Evolutionary conservation across 2,113 vertebrate species (phyloP).

Genomic region (Sigmodon hispidus): DNA sequence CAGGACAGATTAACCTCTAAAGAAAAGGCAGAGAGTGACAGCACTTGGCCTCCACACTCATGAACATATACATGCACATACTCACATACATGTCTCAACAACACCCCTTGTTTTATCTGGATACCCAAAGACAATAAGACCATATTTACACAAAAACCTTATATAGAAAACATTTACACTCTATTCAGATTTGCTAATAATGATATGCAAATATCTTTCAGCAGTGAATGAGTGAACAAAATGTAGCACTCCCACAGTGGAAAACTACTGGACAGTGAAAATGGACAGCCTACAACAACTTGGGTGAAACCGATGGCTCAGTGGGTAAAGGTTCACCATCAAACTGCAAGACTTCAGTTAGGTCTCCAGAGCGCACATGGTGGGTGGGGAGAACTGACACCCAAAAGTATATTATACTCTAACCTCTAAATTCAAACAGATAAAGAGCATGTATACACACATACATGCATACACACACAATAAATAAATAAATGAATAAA

Average conservation of each 20-base stretch:
- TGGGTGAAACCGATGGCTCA: neutral
- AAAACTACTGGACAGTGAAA: constrained; percentile 59
- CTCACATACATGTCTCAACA: neutral
- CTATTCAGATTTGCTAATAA: constrained; percentile 18
- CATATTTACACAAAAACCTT: constrained; percentile 8
- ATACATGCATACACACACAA: neutral
- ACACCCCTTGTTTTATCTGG: neutral
- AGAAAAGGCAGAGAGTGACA: neutral
- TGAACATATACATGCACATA: neutral
- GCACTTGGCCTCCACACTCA: neutral
- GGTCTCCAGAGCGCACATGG: neutral
- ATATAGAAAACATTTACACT: neutral
- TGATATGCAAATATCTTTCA: constrained; percentile 2
- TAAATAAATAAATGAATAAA: neutral
- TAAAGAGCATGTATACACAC: neutral
- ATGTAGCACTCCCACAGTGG: neutral
- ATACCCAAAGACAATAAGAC: constrained; percentile 29
- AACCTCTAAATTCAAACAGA: neutral
- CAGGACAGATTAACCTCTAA: neutral
- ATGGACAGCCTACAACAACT: neutral
- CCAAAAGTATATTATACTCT: neutral
- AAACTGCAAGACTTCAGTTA: neutral
- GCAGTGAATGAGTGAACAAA: neutral
- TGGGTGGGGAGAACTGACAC: neutral
- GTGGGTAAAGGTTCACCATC: too few relatives aligned